Evolutionary conservation across 2,113 vertebrate species (phyloP).

Genomic region (Chlorocebus sabaeus): DNA sequence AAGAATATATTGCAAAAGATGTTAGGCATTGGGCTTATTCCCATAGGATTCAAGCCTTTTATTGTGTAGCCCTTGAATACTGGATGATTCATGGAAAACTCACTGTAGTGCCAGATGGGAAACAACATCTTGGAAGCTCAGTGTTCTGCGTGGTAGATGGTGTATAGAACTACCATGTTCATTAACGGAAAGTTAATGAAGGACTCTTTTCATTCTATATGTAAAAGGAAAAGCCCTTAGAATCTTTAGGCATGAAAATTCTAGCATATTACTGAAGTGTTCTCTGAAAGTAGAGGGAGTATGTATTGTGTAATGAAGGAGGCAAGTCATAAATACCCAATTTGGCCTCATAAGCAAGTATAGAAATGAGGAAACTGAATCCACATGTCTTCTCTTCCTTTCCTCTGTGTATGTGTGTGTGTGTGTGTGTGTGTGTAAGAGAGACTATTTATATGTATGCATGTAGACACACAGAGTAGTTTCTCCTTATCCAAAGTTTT

Average conservation of each 20-base stretch:
- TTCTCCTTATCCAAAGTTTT: background rate
- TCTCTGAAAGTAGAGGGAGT: background rate
- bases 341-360: background rate
- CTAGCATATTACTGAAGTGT: background rate
- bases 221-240: background rate
- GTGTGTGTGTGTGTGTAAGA: background rate
- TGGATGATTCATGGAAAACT: too few species aligned
- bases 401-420: background rate
- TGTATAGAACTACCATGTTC: too few species aligned
- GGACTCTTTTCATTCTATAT: background rate
- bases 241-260: background rate
- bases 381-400: background rate
- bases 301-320: background rate
- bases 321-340: background rate
- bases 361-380: background rate
- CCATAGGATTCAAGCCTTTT: background rate
- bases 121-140: background rate
- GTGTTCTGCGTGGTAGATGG: accelerated
- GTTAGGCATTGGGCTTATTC: background rate
- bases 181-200: background rate
- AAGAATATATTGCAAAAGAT: background rate
- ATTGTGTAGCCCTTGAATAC: background rate
- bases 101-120: background rate
- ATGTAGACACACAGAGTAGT: background rate
- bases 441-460: too few species aligned